Conservation (phyloP, 2,888 invertebrate genomes). For the Falcaria lacertinaria region DNA sequence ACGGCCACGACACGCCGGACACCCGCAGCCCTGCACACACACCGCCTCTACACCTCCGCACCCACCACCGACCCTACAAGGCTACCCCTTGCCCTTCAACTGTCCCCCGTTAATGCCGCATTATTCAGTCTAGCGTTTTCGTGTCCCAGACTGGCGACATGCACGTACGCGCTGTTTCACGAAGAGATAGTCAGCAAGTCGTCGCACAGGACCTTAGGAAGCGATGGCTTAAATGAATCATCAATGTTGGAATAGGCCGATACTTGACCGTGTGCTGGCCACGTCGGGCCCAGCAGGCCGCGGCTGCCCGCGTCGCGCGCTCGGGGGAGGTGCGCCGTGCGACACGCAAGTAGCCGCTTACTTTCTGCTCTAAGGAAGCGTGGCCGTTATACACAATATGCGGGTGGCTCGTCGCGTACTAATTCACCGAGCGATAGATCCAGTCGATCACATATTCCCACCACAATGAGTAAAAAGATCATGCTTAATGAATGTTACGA, state of each 20-base stretch:
- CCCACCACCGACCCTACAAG: not conserved
- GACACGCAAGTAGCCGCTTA: constrained; percentile 18
- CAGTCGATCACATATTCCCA: constrained; percentile 66
- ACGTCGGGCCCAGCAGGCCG: not conserved
- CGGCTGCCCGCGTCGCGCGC: not conserved
- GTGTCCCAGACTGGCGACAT: no score
- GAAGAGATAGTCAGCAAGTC: no score
- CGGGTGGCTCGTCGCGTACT: constrained; percentile 49
- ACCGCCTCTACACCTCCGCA: constrained; percentile 48
- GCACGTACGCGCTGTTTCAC: no score
- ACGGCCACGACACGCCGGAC: constrained; percentile 88
- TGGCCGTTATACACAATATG: constrained; percentile 50
- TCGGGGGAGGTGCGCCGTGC: not conserved
- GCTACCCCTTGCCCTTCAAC: constrained; percentile 1
- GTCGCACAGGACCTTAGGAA: no score
- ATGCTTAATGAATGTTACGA: constrained; percentile 74
- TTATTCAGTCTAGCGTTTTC: no score
- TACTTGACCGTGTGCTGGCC: not conserved
- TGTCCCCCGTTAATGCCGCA: no score
- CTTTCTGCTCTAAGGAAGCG: constrained; percentile 57
- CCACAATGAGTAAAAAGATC: constrained; percentile 64
- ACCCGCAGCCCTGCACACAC: constrained; percentile 86
- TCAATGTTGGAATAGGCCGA: no score
- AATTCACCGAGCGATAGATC: constrained; percentile 58
- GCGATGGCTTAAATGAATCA: no score